phyloP scores from a whole-genome alignment of 2,888 invertebrate genomes.

The Cephus nigrinus region DNA sequence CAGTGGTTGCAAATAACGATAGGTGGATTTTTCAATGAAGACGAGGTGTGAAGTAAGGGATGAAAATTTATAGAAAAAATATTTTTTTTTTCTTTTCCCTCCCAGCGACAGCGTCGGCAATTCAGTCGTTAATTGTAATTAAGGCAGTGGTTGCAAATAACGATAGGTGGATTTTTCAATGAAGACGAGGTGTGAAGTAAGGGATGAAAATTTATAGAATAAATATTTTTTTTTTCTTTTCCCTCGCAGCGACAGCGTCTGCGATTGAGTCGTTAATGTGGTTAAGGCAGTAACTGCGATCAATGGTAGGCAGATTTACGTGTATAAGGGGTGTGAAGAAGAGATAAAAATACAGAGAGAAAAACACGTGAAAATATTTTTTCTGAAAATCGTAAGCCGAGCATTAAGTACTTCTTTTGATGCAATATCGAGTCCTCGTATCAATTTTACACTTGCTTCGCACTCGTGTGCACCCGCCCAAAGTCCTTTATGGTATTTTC shows the following conservation, averaged over 20 bases:
- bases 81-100: neutral
- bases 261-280: neutral
- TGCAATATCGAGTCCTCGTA: conserved; percentile 26
- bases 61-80: neutral
- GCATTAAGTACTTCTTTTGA: conserved; percentile 12
- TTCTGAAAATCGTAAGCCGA: neutral
- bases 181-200: neutral
- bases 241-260: neutral
- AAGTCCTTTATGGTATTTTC: conserved; percentile 38
- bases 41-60: neutral
- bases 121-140: neutral
- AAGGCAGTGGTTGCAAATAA: neutral
- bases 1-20: neutral
- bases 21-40: neutral
- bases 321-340: neutral
- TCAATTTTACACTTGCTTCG: conserved; percentile 55
- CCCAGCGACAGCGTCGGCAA: neutral
- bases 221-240: neutral
- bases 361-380: neutral
- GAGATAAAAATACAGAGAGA: neutral
- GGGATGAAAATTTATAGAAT: too few species aligned
- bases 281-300: neutral
- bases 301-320: neutral
- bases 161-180: neutral
- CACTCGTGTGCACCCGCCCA: conserved; percentile 12